Percentiles rank a stretch among this genome's conserved stretches.
Conservation (phyloP, 2,888 invertebrate species). For the Tinea semifulvella region DNA sequence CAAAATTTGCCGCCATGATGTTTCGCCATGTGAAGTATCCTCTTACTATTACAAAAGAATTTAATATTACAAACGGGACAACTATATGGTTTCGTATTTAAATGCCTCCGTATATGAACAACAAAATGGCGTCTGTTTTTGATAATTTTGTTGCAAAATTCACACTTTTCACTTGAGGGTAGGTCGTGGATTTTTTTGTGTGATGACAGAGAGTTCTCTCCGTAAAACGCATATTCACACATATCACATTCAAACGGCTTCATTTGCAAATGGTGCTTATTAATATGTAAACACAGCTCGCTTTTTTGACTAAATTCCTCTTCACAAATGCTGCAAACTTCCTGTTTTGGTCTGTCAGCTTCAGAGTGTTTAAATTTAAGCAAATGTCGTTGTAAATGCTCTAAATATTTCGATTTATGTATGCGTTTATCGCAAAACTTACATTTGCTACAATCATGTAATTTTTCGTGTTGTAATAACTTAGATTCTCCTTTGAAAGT, state of each 20-base stretch:
- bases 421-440: constrained; percentile 40
- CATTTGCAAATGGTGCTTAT: constrained; percentile 52
- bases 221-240: constrained; percentile 51
- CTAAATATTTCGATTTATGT: constrained; percentile 26
- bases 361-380: constrained; percentile 25
- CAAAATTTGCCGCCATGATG: constrained; percentile 43
- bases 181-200: constrained; percentile 45
- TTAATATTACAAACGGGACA: constrained; percentile 41
- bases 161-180: constrained; percentile 35
- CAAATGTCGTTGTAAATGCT: constrained; percentile 43
- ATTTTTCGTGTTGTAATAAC: constrained; percentile 30
- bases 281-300: constrained; percentile 46
- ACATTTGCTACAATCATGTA: constrained; percentile 34
- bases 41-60: constrained; percentile 36
- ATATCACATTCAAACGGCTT: constrained; percentile 54
- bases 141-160: constrained; percentile 41
- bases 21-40: constrained; percentile 37
- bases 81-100: constrained; percentile 39
- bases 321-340: constrained; percentile 47
- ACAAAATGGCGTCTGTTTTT: constrained; percentile 42
- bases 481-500: constrained; percentile 28
- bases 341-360: background rate
- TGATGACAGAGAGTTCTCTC: constrained; percentile 38
- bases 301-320: constrained; percentile 42
- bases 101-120: constrained; percentile 48